Evolutionary conservation across 2,113 vertebrate genomes (phyloP).

Genomic region (Tachuris rubrigastra): DNA sequence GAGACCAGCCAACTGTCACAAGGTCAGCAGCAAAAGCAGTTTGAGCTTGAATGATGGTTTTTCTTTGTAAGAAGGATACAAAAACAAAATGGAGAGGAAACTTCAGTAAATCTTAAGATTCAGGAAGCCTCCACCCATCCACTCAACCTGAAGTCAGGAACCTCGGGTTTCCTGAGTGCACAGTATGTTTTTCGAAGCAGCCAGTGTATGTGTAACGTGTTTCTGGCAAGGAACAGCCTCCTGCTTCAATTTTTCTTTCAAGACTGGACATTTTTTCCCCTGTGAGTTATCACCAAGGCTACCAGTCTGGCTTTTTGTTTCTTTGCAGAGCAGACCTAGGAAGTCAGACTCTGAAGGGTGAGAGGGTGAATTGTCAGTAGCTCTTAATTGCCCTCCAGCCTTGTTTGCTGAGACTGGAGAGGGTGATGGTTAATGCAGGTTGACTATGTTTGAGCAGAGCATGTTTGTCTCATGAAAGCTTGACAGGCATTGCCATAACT

Average conservation of each 20-base stretch:
- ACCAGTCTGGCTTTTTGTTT: slow-evolving; percentile 1
- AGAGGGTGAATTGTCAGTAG: not conserved
- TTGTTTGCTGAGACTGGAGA: not conserved
- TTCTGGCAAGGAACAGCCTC: slow-evolving; percentile 35
- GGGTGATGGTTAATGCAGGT: not conserved
- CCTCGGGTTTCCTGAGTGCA: slow-evolving; percentile 54
- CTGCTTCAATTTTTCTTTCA: slow-evolving; percentile 23
- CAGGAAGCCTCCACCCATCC: slow-evolving; percentile 73
- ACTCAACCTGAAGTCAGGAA: slow-evolving; percentile 70
- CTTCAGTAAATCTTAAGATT: slow-evolving; percentile 68
- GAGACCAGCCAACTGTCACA: not conserved
- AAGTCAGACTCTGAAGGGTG: not conserved
- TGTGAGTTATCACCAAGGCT: not conserved
- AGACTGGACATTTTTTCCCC: not conserved
- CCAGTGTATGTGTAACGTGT: not conserved
- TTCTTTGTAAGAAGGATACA: slow-evolving; percentile 66
- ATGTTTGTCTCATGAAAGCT: not conserved
- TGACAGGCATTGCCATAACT: not conserved
- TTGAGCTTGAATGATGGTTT: slow-evolving; percentile 30
- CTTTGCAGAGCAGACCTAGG: not conserved
- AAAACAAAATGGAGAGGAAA: slow-evolving; percentile 76
- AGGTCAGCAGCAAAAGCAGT: slow-evolving; percentile 20
- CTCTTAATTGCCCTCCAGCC: not conserved
- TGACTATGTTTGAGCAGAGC: not conserved
- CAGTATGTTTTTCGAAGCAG: not conserved